Conservation (phyloP, 2,888 invertebrate species). For the Vanessa cardui region DNA sequence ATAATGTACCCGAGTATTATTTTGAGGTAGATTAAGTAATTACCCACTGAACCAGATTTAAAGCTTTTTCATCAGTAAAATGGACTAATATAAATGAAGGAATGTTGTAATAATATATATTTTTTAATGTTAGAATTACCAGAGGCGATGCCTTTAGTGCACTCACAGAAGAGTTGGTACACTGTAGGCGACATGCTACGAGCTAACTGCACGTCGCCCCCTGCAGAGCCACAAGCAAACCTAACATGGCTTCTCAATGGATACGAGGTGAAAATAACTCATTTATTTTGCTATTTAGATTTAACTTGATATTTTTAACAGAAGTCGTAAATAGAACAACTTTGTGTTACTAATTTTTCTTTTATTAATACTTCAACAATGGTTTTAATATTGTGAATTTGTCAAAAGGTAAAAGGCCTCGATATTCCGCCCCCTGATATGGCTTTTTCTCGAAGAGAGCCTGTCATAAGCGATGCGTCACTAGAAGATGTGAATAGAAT, state of each 20-base stretch:
- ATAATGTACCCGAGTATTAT: too few species aligned
- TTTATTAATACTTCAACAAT: not conserved
- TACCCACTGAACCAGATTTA: too few species aligned
- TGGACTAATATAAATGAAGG: not conserved
- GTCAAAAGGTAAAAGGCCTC: slow-evolving; percentile 67
- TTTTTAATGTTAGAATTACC: slow-evolving; percentile 81
- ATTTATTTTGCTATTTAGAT: not conserved
- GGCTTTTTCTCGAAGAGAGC: slow-evolving; percentile 60
- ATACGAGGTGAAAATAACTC: slow-evolving; percentile 70
- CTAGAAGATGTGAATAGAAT: slow-evolving; percentile 80
- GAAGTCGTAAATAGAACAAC: too few species aligned
- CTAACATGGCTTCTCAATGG: slow-evolving; percentile 88
- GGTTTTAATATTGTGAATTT: slow-evolving; percentile 4
- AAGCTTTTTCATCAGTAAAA: too few species aligned
- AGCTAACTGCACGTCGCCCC: slow-evolving; percentile 87
- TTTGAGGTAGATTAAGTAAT: too few species aligned
- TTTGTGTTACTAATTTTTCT: too few species aligned
- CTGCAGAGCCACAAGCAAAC: slow-evolving; percentile 85
- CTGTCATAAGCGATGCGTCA: slow-evolving; percentile 72
- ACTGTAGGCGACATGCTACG: slow-evolving; percentile 86
- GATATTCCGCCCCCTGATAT: slow-evolving; percentile 70
- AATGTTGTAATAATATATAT: not conserved
- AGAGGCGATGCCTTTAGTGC: slow-evolving; percentile 83
- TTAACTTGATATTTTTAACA: too few species aligned
- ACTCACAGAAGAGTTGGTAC: slow-evolving; percentile 86